Evolutionary conservation across 2,888 invertebrate species (phyloP), one percentile per base, ranked within the genome.

Genomic region (Tricholauxania praeusta): DNA sequence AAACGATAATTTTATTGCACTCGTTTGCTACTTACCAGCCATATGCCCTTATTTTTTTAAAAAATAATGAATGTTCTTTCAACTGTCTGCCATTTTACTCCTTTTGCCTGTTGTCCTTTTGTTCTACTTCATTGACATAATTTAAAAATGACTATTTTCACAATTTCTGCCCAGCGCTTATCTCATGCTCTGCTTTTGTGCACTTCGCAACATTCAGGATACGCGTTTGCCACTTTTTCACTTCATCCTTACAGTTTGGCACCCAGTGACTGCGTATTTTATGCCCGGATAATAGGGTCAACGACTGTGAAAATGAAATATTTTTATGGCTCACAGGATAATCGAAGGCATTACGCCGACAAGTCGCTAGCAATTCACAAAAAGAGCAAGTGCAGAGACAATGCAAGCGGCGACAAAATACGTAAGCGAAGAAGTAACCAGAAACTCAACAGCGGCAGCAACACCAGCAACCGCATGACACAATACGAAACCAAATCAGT

Each of bases 301-400:
- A 71, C 28, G 71, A 71, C 71, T 71, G 71, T 71, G 57, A 65
- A 71, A 71, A 71, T 71, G 59, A 59, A 28, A 65, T 59, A 71
- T 64, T 71, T 71, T 71, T 71, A 71, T 71, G 71, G 57, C 65
- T 71, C 49, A 32, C 49, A 64, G 71, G 47, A 65, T 55, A 71
- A 71, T 65, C 65, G 71, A 71, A 64, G 63, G 64, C 71, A 39
- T n/a, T 64, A 51, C 49, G 55, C 53, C 12, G 28, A 53, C 12
- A 67, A 57, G 19, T 64, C 39, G 55, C 51, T 32, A 28, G 14
- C 22, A 12, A 52, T 17, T 17, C 3, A 17, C 32, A 48, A 67
- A n/a, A 15, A 22, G 51, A 57, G 53, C 8, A 32, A 22, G n/a
- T n/a, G 19, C 39, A 69, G 59, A 49, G 39, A 39, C 39, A 39